A percentile compares a stretch with the other conserved stretches of the same genome.
Conservation (phyloP, 2,113 vertebrate genomes). For the Otolemur garnettii region DNA sequence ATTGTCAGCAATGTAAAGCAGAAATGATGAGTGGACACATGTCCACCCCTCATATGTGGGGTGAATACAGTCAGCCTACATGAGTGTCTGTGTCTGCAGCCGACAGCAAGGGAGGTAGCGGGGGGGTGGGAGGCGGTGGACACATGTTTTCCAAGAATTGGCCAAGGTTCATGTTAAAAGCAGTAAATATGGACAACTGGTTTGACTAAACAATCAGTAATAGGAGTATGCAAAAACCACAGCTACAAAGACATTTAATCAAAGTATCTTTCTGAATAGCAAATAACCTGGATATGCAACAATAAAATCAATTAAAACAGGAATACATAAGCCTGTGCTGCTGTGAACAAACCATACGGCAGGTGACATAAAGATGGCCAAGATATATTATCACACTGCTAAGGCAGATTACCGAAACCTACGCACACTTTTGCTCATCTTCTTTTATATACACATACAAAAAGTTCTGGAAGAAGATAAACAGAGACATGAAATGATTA, state of each 20-base stretch:
- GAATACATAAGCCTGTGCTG: background rate
- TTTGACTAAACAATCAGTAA: background rate
- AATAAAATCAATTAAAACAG: background rate
- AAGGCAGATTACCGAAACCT: background rate
- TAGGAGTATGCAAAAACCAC: background rate
- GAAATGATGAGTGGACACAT: background rate
- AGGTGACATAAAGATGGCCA: background rate
- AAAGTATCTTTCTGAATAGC: background rate
- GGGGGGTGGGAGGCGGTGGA: background rate
- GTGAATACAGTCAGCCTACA: too few relatives aligned
- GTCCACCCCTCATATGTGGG: background rate
- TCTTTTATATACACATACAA: background rate
- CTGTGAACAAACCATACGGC: background rate
- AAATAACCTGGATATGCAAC: background rate
- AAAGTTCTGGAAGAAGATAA: background rate
- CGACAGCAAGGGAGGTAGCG: background rate
- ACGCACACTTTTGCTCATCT: background rate
- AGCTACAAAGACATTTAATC: background rate
- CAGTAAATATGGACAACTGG: background rate
- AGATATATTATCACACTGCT: background rate
- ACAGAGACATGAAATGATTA: background rate
- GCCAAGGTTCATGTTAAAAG: background rate
- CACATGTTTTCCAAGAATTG: background rate
- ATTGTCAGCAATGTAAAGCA: background rate
- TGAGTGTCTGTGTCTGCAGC: too few relatives aligned